Conservation (phyloP, 2,797 vertebrate genomes). For the Manis pentadactyla region DNA sequence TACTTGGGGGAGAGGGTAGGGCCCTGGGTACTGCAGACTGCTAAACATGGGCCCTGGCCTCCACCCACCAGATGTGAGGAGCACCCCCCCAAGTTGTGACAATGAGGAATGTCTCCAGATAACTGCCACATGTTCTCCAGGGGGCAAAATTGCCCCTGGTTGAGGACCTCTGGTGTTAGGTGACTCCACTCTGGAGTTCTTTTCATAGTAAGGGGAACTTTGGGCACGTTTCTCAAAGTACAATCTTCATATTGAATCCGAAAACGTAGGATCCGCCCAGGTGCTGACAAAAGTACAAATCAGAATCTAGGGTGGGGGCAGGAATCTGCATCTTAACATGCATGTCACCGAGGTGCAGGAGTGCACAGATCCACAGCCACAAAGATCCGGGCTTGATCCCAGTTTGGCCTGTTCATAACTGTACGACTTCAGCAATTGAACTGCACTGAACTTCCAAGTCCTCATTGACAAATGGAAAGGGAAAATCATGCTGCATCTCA, state of each 20-base stretch:
- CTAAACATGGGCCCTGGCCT: neutral
- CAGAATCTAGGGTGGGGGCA: neutral
- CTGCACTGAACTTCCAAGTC: neutral
- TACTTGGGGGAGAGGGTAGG: neutral
- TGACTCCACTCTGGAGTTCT: neutral
- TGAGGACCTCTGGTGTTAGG: neutral
- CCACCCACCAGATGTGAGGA: neutral
- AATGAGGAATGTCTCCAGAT: neutral
- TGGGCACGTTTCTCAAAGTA: neutral
- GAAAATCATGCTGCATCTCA: neutral
- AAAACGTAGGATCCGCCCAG: neutral
- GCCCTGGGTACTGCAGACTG: neutral
- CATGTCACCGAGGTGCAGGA: neutral
- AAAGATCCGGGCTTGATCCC: neutral
- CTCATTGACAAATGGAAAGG: neutral
- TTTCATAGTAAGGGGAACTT: neutral
- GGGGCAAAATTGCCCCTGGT: neutral
- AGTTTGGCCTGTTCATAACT: neutral
- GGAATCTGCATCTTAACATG: neutral
- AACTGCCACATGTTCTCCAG: neutral
- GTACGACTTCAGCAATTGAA: neutral
- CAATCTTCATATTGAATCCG: neutral
- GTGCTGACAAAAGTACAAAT: neutral
- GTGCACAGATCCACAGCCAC: neutral
- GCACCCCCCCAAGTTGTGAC: neutral